phyloP scores from a whole-genome alignment of 2,113 vertebrate genomes.

The Pollachius pollachius region DNA sequence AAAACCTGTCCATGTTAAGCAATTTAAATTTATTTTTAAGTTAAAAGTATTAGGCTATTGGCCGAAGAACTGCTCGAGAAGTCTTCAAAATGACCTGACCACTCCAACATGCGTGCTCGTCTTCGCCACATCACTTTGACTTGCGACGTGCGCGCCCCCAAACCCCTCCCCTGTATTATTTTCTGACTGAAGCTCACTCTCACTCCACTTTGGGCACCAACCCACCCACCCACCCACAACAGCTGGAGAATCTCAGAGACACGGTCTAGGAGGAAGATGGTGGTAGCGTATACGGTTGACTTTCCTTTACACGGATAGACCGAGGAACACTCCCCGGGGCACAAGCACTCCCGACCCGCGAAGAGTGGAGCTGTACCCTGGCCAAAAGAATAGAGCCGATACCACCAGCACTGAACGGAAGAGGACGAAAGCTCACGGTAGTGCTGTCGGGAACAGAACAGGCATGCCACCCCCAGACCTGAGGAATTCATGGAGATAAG shows the following conservation, averaged over 20 bases:
- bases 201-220: constrained; percentile 6
- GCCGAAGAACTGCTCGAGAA: background rate
- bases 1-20: too few relatives aligned
- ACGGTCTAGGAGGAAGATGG: constrained; percentile 54
- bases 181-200: constrained; percentile 14
- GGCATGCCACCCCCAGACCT: constrained; percentile 50
- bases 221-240: constrained; percentile 49
- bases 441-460: constrained; percentile 38
- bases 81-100: background rate
- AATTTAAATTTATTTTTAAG: too few relatives aligned
- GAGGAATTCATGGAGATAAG: constrained; percentile 36
- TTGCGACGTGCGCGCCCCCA: constrained; percentile 24
- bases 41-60: too few relatives aligned
- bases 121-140: constrained; percentile 14
- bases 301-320: constrained; percentile 27
- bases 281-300: constrained; percentile 42
- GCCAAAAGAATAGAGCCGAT: constrained; percentile 38
- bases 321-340: background rate
- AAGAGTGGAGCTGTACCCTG: constrained; percentile 49
- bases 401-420: constrained; percentile 7
- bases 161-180: constrained; percentile 30
- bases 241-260: constrained; percentile 68
- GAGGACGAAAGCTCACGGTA: constrained; percentile 47
- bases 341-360: background rate
- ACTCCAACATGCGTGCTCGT: constrained; percentile 21